Evolutionary conservation across 2,797 vertebrate species (phyloP), one percentile per base, ranked within the genome.

Genomic region (Myotis planiceps): DNA sequence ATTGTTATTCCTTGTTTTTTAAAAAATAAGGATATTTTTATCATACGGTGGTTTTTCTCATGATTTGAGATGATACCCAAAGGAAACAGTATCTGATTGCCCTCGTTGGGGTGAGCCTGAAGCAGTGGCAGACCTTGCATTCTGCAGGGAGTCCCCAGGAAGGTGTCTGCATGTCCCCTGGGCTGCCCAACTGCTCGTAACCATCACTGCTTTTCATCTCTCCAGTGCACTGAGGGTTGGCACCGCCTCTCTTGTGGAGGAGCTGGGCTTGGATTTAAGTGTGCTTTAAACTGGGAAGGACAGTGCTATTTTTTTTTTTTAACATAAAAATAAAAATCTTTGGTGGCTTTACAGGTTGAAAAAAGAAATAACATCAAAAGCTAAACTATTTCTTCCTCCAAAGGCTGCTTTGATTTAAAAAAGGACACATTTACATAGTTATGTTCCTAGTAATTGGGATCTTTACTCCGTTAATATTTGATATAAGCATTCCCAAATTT

Each of bases 331-430:
- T 68, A 63, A 84, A 81, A 86, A 39, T 60, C 51, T 93, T 85
- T 47, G 27, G 34, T 68, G 86, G 71, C 13, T 49, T 93, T 79
- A 32, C 1, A 75, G 81, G 23, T 71, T 91, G 34, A 37, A 84
- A 90, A 87, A 72, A 45, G 39, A 71, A 60, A 29, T 85, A 58
- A n/a, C 63, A 58, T 83, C 9, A 93, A 95, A 90, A 86, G 89
- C 32, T 45, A 82, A 92, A 83, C 42, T 81, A 60, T 51, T 90
- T 84, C 37, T 65, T 92, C 19, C 18, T 82, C 51, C 80, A 76
- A 88, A 55, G 65, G 4, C 9, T 55, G 66, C 34, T 87, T 91
- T 18, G 34, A 3, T 85, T 82, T 18, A 9, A 47, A 75, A 72
- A 78, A 83, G 29, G 47, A 63, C 10, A 19, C 23, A 2, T 34